Percentiles rank a stretch among this genome's conserved stretches.
Evolutionary conservation across 2,888 invertebrate genomes (phyloP).

Genomic region (Tipula vernalis): DNA sequence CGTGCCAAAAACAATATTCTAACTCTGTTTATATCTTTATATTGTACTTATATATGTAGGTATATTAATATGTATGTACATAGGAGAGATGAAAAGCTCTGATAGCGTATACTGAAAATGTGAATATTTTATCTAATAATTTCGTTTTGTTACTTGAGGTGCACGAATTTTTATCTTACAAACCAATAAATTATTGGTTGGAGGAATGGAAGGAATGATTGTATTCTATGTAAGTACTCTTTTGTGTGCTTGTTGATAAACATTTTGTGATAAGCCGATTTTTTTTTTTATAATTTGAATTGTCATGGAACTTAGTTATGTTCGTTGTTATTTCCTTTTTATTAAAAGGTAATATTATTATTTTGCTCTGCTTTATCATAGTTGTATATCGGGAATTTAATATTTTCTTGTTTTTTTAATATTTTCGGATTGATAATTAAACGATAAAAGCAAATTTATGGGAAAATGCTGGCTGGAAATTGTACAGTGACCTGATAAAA

Average conservation of each 20-base stretch:
- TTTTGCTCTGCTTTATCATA: background rate
- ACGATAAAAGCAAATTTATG: background rate
- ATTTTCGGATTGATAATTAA: background rate
- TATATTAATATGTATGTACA: background rate
- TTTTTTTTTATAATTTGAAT: background rate
- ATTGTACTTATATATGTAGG: background rate
- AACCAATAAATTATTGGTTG: background rate
- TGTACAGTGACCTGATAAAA: background rate
- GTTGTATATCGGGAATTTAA: background rate
- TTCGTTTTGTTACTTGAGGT: background rate
- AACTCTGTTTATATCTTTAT: background rate
- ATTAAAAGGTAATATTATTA: background rate
- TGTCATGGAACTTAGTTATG: background rate
- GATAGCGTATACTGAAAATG: background rate
- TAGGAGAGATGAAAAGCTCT: background rate
- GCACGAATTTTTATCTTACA: background rate
- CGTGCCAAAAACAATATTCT: conserved; percentile 1
- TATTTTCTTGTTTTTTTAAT: background rate
- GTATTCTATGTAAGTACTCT: background rate
- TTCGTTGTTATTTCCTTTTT: background rate
- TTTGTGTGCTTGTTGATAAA: background rate
- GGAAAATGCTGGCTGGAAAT: background rate
- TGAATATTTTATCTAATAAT: conserved; percentile 4
- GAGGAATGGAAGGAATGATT: background rate
- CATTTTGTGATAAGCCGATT: background rate